A percentile compares a stretch with the other conserved stretches of the same genome.
These are phyloP conservation scores for Lithophane leautieri DNA, from an alignment of 2,888 invertebrate genomes.

Conservation along the genomic window DNA sequence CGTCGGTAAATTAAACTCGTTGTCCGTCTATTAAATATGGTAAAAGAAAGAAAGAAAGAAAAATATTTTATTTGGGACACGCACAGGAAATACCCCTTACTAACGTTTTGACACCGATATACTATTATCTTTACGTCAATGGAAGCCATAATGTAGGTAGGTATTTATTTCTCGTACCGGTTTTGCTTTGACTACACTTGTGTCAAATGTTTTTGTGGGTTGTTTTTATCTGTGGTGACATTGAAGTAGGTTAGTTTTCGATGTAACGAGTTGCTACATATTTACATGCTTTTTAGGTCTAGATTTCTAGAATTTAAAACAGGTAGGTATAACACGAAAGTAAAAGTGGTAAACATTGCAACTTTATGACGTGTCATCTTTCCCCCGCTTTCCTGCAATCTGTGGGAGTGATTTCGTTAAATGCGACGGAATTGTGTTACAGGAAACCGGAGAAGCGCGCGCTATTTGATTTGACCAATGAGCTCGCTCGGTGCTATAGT, in stretches of 20 bases:
- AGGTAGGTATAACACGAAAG: background rate
- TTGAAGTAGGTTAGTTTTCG: slow-evolving; percentile 25
- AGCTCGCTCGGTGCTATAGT: too few species aligned
- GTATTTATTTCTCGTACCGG: slow-evolving; percentile 3
- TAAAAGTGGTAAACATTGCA: background rate
- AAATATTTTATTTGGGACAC: too few species aligned
- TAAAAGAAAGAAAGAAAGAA: too few species aligned
- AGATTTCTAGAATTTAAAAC: background rate
- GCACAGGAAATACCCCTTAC: too few species aligned
- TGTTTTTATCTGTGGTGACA: slow-evolving; percentile 20
- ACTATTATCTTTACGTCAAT: slow-evolving; percentile 1
- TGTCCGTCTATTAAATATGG: too few species aligned
- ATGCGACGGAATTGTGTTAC: too few species aligned
- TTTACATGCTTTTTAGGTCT: background rate
- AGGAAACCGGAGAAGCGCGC: too few species aligned
- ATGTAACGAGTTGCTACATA: background rate
- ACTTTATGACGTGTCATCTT: background rate
- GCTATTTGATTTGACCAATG: too few species aligned
- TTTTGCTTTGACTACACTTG: slow-evolving; percentile 31
- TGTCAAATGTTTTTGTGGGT: slow-evolving; percentile 1
- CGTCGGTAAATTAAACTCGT: slow-evolving; percentile 26
- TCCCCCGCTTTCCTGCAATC: too few species aligned
- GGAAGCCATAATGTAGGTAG: slow-evolving; percentile 29
- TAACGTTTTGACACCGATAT: slow-evolving; percentile 42
- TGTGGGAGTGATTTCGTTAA: too few species aligned